A percentile compares a stretch with the other conserved stretches of the same genome.
These are phyloP conservation scores for Halesus radiatus DNA, from an alignment of 1,140 invertebrate species.

Conservation along the genomic window DNA sequence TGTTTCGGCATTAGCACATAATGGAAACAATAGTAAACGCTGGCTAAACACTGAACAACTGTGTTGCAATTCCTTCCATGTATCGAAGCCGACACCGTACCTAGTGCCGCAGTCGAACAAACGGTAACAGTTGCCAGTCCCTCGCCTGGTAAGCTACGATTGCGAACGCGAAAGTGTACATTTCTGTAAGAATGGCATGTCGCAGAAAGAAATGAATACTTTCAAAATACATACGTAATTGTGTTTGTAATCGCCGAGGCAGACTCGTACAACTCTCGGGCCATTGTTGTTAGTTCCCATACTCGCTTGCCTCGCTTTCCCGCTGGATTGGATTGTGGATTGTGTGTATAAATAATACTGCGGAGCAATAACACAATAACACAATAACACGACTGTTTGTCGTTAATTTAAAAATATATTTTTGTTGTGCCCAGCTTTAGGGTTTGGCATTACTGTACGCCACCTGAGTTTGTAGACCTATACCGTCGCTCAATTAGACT, in stretches of 20 bases:
- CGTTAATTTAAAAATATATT: conserved; percentile 1
- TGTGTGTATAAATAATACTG: neutral
- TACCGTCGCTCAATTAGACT: no score
- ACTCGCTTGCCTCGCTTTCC: conserved; percentile 31
- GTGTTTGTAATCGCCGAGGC: conserved; percentile 32
- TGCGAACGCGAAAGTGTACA: conserved; percentile 30
- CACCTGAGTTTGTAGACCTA: no score
- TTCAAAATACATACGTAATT: conserved; percentile 45
- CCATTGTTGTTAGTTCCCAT: conserved; percentile 40
- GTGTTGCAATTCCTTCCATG: neutral
- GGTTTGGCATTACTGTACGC: no score
- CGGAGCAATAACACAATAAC: neutral
- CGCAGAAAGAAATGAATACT: conserved; percentile 42
- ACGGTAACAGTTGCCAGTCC: no score
- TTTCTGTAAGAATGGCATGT: conserved; percentile 35
- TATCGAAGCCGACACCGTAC: neutral
- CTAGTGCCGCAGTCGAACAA: no score
- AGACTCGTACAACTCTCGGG: conserved; percentile 6
- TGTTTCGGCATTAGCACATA: neutral
- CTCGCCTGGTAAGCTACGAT: no score
- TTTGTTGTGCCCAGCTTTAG: neutral
- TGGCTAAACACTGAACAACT: neutral
- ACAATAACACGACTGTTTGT: neutral
- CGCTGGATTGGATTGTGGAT: no score
- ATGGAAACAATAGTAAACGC: conserved; percentile 5